Conservation (phyloP, 2,888 invertebrate species). For the Ophraella communa region DNA sequence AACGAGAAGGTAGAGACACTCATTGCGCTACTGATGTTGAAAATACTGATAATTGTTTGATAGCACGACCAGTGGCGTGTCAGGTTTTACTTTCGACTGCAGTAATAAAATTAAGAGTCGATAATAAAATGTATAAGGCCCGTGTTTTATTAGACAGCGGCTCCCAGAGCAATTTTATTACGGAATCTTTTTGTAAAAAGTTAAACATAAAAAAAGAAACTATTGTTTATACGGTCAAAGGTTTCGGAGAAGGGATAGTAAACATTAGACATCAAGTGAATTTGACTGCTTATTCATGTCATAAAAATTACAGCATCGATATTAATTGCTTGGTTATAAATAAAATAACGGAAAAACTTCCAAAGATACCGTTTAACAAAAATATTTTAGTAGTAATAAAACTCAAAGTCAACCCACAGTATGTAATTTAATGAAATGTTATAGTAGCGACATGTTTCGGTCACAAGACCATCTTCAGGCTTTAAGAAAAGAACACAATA, state of each 20-base stretch:
- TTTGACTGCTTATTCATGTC: too few species aligned
- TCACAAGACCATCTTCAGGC: too few species aligned
- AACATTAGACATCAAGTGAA: too few species aligned
- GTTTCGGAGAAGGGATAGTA: neutral
- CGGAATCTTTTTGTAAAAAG: constrained; percentile 4
- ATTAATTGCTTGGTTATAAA: neutral
- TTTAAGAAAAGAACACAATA: too few species aligned
- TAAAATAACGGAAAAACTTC: neutral
- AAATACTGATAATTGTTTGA: too few species aligned
- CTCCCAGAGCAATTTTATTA: constrained; percentile 19
- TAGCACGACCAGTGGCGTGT: constrained; percentile 4
- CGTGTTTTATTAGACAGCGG: too few species aligned
- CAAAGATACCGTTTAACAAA: neutral
- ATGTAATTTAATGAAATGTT: too few species aligned
- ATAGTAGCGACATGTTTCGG: too few species aligned
- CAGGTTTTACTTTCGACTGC: constrained; percentile 11
- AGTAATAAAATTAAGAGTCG: constrained; percentile 1
- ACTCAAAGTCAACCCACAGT: too few species aligned
- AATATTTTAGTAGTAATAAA: too few species aligned
- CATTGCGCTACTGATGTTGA: too few species aligned
- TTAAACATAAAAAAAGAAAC: neutral
- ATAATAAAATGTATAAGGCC: neutral
- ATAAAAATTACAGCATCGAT: neutral
- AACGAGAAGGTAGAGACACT: too few species aligned
- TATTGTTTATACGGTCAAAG: constrained; percentile 3